Evolutionary conservation across 2,113 vertebrate species (phyloP), one percentile per base, ranked within the genome.

Genomic region (Oncorhynchus mykiss): DNA sequence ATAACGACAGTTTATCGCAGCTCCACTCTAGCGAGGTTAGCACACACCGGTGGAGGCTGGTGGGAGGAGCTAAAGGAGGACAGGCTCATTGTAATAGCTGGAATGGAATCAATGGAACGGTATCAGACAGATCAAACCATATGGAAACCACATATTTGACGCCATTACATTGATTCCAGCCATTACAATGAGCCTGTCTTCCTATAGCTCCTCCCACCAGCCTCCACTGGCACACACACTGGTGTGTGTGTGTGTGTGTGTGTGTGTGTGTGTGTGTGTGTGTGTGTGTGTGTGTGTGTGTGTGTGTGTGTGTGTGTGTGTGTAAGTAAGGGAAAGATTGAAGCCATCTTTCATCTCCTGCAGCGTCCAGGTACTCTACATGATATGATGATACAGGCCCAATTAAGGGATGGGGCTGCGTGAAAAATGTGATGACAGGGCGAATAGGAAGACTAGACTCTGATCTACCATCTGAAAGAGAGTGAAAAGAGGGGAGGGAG

Each of bases 401-500:
- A 91, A 91, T 92, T 91, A 91, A 87, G 80, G 86, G 88, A 87
- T 88, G 89, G 84, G 85, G 74, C 70, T 84, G 88, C 86, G 86
- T 91, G 87, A 90, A 91, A 88, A 90, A 92, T 87, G 87, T 90
- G 89, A 91, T 90, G 90, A 92, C 90, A 91, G 80, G 86, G 80
- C 82, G 85, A 88, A 87, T 78, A 27, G 76, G 89, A 92, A 87
- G 87, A 88, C 82, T 82, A 79, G 80, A 90, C 88, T 90, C 76
- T 88, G 88, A 91, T 91, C 87, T 90, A 88, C 90, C 88, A 91
- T 90, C 82, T 87, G 88, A 90, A 87, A 45, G 39, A 87, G 77
- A 80, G 72, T 69, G 78, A 82, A 77, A 74, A 77, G 80, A 68
- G 68, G 81, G 82, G 83, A 74, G 59, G 25, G 73, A 72, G 82